Evolutionary conservation across 1,140 invertebrate species (phyloP).

Genomic region (Drosophila nasuta): DNA sequence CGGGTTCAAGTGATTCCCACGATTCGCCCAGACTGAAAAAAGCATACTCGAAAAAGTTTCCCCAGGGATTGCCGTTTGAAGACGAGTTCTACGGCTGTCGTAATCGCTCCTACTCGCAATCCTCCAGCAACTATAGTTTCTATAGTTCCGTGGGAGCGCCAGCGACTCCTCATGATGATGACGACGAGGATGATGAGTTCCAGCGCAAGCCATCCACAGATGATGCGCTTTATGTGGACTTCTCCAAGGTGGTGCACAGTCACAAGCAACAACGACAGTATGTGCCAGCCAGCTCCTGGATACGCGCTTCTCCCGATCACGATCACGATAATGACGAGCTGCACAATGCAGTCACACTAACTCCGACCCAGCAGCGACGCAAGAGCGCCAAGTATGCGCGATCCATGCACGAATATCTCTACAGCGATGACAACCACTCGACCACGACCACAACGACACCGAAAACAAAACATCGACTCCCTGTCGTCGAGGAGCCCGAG

Average conservation of each 20-base stretch:
- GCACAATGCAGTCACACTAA: conserved; percentile 35
- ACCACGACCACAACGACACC: conserved; percentile 26
- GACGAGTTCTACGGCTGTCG: conserved; percentile 80
- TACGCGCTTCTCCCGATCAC: conserved; percentile 61
- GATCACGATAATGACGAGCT: conserved; percentile 55
- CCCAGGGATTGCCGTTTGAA: conserved; percentile 82
- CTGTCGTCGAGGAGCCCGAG: conserved; percentile 74
- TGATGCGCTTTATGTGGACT: conserved; percentile 83
- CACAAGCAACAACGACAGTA: conserved; percentile 64
- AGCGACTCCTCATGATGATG: conserved; percentile 57
- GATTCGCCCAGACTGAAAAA: conserved; percentile 80
- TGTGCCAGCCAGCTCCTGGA: conserved; percentile 74
- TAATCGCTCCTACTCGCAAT: conserved; percentile 81
- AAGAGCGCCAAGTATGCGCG: conserved; percentile 73
- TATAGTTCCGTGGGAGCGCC: conserved; percentile 74
- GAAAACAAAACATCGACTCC: conserved; percentile 60
- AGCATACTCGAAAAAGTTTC: conserved; percentile 82
- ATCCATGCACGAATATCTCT: conserved; percentile 81
- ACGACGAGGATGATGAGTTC: conserved; percentile 77
- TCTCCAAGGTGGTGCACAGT: conserved; percentile 78
- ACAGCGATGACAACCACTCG: conserved; percentile 57
- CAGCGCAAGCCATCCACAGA: conserved; percentile 81
- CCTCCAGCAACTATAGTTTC: conserved; percentile 83
- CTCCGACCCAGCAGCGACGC: conserved; percentile 61
- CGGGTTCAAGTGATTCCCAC: conserved; percentile 76